A percentile compares a stretch with the other conserved stretches of the same genome.
Evolutionary conservation across 2,888 invertebrate species (phyloP).

Genomic region (Cordilura impudica): DNA sequence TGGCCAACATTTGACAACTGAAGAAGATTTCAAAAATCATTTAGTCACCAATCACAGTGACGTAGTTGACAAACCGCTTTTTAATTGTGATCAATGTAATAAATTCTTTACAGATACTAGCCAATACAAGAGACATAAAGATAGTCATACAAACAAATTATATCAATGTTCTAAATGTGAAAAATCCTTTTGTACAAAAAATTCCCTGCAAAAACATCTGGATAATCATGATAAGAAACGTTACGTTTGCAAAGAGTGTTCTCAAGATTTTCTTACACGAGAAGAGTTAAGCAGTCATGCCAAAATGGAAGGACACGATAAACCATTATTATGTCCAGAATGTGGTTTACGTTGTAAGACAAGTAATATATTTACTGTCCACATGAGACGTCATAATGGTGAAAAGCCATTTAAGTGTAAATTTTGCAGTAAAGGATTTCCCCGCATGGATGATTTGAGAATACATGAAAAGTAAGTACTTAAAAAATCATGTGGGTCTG

Average conservation of each 20-base stretch:
- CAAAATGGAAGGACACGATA: conserved; percentile 79
- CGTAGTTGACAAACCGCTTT: not conserved
- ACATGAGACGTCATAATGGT: conserved; percentile 79
- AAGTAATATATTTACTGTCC: conserved; percentile 79
- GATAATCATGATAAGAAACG: conserved; percentile 67
- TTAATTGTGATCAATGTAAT: not conserved
- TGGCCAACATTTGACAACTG: not conserved
- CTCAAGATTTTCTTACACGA: conserved; percentile 74
- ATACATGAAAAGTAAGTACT: conserved; percentile 79
- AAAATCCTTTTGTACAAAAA: conserved; percentile 78
- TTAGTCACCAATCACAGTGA: not conserved
- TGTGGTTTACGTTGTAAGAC: conserved; percentile 79
- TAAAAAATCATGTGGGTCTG: not conserved
- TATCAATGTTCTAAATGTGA: conserved; percentile 68
- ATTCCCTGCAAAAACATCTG: conserved; percentile 79
- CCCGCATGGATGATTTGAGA: conserved; percentile 79
- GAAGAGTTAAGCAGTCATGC: conserved; percentile 78
- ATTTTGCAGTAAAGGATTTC: conserved; percentile 80
- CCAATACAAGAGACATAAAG: conserved; percentile 41
- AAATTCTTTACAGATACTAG: not conserved
- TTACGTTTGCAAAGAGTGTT: conserved; percentile 72
- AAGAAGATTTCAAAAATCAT: not conserved
- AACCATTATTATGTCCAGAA: conserved; percentile 80
- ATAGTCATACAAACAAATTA: conserved; percentile 5
- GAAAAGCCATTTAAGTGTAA: conserved; percentile 80